These are phyloP conservation scores for Drosophila rellima DNA, from an alignment of 2,888 invertebrate species.

Conservation along the genomic window DNA sequence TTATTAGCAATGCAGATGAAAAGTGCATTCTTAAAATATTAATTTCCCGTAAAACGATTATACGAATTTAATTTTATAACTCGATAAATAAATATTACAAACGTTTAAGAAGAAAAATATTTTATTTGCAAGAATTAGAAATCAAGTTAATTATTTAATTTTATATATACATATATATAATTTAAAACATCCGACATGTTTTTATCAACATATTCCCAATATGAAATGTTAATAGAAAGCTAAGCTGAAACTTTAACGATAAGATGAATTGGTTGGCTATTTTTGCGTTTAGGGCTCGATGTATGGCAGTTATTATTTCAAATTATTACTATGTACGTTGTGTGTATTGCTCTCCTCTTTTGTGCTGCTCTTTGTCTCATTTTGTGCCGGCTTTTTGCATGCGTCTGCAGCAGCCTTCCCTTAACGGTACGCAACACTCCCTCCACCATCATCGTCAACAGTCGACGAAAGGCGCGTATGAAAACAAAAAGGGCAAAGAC, in stretches of 20 bases:
- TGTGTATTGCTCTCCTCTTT: slow-evolving; percentile 25
- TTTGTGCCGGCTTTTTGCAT: slow-evolving; percentile 65
- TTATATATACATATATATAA: no score
- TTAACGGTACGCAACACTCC: slow-evolving; percentile 16
- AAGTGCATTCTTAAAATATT: slow-evolving; percentile 17
- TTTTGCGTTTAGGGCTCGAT: not conserved
- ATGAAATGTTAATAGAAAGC: no score
- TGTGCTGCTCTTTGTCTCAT: slow-evolving; percentile 24
- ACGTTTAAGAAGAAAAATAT: not conserved
- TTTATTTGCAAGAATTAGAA: no score
- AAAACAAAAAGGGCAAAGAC: slow-evolving; percentile 60
- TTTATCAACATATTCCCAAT: no score
- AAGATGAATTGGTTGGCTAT: no score
- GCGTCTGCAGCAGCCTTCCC: slow-evolving; percentile 25
- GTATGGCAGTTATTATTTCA: not conserved
- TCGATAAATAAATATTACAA: slow-evolving; percentile 16
- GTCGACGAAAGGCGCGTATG: slow-evolving; percentile 32
- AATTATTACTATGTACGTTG: slow-evolving; percentile 25
- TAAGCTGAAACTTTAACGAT: no score
- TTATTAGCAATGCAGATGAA: slow-evolving; percentile 23
- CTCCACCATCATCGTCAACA: slow-evolving; percentile 12
- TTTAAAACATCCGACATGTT: no score
- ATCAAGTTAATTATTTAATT: no score
- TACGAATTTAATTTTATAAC: slow-evolving; percentile 9
- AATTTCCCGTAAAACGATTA: slow-evolving; percentile 6